phyloP scores from a whole-genome alignment of 1,140 invertebrate species.

The Patella vulgata region DNA sequence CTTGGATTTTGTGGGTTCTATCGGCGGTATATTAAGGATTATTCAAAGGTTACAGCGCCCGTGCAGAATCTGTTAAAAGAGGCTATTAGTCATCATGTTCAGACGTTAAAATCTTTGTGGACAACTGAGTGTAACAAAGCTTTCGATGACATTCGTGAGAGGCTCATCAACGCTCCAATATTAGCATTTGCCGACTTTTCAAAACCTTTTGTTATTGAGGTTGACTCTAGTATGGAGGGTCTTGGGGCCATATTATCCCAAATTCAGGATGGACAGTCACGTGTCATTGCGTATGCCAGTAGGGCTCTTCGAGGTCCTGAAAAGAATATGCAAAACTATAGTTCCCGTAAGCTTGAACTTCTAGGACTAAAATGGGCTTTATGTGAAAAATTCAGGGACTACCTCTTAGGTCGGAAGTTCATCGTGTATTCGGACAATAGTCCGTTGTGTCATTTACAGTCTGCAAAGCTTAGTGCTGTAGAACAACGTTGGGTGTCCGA shows the following conservation, averaged over 20 bases:
- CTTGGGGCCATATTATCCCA: conserved; percentile 50
- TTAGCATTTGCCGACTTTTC: conserved; percentile 32
- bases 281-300: conserved; percentile 32
- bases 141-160: conserved; percentile 30
- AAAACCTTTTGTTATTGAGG: conserved; percentile 36
- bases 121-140: conserved; percentile 7
- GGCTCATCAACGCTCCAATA: conserved; percentile 28
- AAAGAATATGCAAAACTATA: no score
- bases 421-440: background rate
- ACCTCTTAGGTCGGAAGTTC: background rate
- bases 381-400: no score
- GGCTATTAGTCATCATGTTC: conserved; percentile 3
- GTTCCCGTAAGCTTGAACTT: conserved; percentile 31
- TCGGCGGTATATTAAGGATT: conserved; percentile 56
- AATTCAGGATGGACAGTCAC: conserved; percentile 22
- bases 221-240: conserved; percentile 32
- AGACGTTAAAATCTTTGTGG: conserved; percentile 3
- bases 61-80: conserved; percentile 43
- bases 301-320: conserved; percentile 11
- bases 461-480: conserved; percentile 1
- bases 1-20: conserved; percentile 66
- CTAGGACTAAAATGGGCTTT: conserved; percentile 7
- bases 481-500: conserved; percentile 14
- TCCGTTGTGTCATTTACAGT: background rate
- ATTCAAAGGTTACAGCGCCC: conserved; percentile 52